Evolutionary conservation across 2,888 invertebrate species (phyloP), one percentile per base, ranked within the genome.

Genomic region (Zhuqinia jingwanae): DNA sequence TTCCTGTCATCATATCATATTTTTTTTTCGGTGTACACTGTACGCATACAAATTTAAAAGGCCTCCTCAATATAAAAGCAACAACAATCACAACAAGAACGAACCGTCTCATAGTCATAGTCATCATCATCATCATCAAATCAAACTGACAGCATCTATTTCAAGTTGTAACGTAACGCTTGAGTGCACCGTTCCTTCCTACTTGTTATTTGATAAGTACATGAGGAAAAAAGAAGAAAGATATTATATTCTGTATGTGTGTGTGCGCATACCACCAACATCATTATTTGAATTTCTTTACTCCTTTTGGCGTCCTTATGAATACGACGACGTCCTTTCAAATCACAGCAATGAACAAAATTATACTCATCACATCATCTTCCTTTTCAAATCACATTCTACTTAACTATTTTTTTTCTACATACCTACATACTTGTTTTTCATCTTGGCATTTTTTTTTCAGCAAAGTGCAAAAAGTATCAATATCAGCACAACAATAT

Each of bases 161-260:
- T 70, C 45, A 25, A 70, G 11, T 45, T 68, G 17, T 68, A 45
- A 45, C 50, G 25, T 70, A 47, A 70, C 47, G 70, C 70, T 27
- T 50, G 45, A 70, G 22, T 70, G 47, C 22, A 47, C 45, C 25
- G 53, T 75, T 77, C 8, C 77, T 60, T 77, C 60, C 60, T 60
- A 45, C 45, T 70, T 25, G 70, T 47, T 25, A 70, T 70, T 70
- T n/a, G 47, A 47, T 13, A 47, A 47, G 25, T 15, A 25, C 50
- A 25, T 22, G 15, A 27, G n/a, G 30, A 63, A 25, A 36, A 17
- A 68, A 2, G 45, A 20, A 63, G 30, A 17, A n/a, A 15, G n/a
- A 15, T 50, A 63, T 36, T 15, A 58, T 22, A 36, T 17, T 63
- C 1, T 30, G 63, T 17, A 13, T 68, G 42, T 27, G 10, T 36